These are phyloP conservation scores for Drepana falcataria DNA, from an alignment of 2,888 invertebrate genomes.

Conservation along the genomic window DNA sequence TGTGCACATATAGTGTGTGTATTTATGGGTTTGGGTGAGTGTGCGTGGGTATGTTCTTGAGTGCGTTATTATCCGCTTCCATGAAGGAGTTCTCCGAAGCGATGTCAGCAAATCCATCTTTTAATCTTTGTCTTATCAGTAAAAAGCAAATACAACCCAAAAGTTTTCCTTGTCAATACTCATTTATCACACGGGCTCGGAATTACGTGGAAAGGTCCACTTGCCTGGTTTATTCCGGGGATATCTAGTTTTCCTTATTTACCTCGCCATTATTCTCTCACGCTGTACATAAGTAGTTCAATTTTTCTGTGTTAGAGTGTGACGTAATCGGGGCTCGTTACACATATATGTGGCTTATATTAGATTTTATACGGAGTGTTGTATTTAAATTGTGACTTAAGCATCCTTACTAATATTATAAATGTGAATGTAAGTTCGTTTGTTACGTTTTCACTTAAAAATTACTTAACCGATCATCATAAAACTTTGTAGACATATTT, in stretches of 20 bases:
- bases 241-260: not conserved
- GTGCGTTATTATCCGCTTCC: too few species aligned
- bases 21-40: too few species aligned
- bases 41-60: too few species aligned
- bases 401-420: too few species aligned
- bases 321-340: not conserved
- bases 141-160: not conserved
- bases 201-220: not conserved
- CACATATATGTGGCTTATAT: not conserved
- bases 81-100: too few species aligned
- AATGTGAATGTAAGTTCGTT: too few species aligned
- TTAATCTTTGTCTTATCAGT: not conserved
- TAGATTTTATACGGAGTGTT: too few species aligned
- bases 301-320: not conserved
- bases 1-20: too few species aligned
- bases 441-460: too few species aligned
- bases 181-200: not conserved
- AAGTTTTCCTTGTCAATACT: not conserved
- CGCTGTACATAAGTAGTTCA: not conserved
- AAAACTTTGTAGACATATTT: too few species aligned
- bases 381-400: too few species aligned
- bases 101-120: not conserved
- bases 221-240: not conserved
- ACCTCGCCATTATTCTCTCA: not conserved
- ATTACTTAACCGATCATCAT: too few species aligned